Evolutionary conservation across 2,113 vertebrate genomes (phyloP), one percentile per base, ranked within the genome.

Genomic region (Corydoras maculifer): DNA sequence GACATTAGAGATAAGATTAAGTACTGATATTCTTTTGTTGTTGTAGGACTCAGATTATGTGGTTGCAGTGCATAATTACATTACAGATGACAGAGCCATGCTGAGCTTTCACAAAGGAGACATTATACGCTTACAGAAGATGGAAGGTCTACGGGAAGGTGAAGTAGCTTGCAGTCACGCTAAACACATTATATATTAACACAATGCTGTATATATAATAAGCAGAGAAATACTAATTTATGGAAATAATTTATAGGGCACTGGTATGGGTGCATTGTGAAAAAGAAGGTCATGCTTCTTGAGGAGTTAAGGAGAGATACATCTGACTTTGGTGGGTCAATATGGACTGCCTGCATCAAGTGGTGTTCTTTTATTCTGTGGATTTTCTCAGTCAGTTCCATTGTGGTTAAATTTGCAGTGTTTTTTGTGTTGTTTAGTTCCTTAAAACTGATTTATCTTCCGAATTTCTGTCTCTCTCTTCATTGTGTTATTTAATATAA

Each of bases 51-150:
- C 97, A 0, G 91, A 95, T 74, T 99, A 96, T 0, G 93, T 96
- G 79, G 91, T 99, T 1, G 96, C 95, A 0, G 93, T 98, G 79
- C 91, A 90, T 73, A 97, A 91, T 87, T 93, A 94, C 78, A 86
- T 93, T 74, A 91, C 93, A 0, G 91, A 94, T 25, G 91, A 93
- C 1, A 70, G 84, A 1, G 8, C 82, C 0, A 85, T 86, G 78
- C 89, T 99, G 72, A 89, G 87, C 75, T 98, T 99, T 84, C 94
- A 98, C 84, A 99, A 99, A 84, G 96, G 96, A 1, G 96, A 99
- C 84, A 88, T 98, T 82, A 94, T 99, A 84, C 91, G 91, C 74
- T 80, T 99, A 73, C 93, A 97, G 82, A 86, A 90, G 0, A 84
- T 92, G 86, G 93, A 98, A 7, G 87, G 85, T 0, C 86, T 92